Evolutionary conservation across 2,888 invertebrate species (phyloP), one percentile per base, ranked within the genome.

Genomic region (Eupeodes latifasciatus): DNA sequence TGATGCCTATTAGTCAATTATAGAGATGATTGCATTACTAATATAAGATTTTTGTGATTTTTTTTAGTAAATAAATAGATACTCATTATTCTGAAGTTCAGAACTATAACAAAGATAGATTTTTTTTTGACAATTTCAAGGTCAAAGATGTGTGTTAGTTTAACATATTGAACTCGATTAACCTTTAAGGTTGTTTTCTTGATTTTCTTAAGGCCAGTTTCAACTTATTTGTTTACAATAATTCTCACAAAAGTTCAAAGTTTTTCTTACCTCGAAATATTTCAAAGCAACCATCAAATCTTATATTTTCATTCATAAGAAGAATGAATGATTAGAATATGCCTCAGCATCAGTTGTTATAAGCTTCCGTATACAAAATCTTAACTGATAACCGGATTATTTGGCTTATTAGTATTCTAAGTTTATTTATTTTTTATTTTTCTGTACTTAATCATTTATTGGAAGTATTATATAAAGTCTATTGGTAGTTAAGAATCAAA

Each of bases 311-410:
- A 69, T 75, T 81, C 69, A 76, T 76, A 55, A 69, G 69, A 69
- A 69, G 16, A 69, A 51, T 49, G 72, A 66, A 36, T 51, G 69
- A 49, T 47, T 59, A n/a, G n/a, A n/a, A n/a, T n/a, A 67, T 49
- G 5, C 40, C 47, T 77, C 69, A 69, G 59, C 34, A 34, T 12
- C 59, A 49, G 49, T n/a, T 53, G 12, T 16, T 27, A 34, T 34
- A 36, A 59, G 61, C 66, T 81, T 81, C 81, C 81, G 81, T 67
- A 67, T 81, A 47, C 11, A 34, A 40, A 19, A 49, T 64, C 40
- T 34, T 34, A 67, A 40, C 74, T n/a, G 61, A 51, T 51, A 81
- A 81, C 81, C 81, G 81, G 81, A 69, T 69, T 82, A 64, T 49
- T 40, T 53, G 9, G 36, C 27, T 53, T 51, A 67, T 75, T 75